Evolutionary conservation across 1,140 invertebrate species (phyloP), one percentile per base, ranked within the genome.

Genomic region (Archegozetes longisetosus): DNA sequence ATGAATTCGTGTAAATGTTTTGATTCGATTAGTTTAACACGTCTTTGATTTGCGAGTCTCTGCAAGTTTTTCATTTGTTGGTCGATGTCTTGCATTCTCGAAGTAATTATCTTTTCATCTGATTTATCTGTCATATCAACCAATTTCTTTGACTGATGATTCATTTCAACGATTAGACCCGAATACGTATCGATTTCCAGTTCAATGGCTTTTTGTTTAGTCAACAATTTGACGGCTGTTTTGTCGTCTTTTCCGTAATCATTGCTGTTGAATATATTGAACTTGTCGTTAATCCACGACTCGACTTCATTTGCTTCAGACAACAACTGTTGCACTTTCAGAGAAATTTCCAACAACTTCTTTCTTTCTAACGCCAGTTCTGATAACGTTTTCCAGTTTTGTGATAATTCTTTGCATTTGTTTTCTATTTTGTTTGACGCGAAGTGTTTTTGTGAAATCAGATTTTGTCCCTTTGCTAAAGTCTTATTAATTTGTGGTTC

Each of bases 1-100:
- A 94, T 82, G 71, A 94, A 98, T 68, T 94, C 90, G 70, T 94
- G 91, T 61, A 89, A 68, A 70, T 86, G 86, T 68, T 95, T 82
- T 32, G 86, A 90, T 70, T 92, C 88, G 74, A 95, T 87, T 0
- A 97, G 74, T 20, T 85, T 82, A 62, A 85, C 81, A 67, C 91
- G 84, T 56, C 90, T 74, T 17, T 82, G 77, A 3, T 80, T 82
- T 0, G 88, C 86, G 54, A 88, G 72, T 64, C 86, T 81, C 70
- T 90, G 86, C 50, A 94, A 71, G 2, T 84, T 81, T 66, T 83
- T 80, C 64, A 94, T 79, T 68, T 87, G 82, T 65, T 88, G 84
- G 54, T 75, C 70, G 13, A 76, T 64, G 48, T 72, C 67, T 61
- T 75, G 68, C 70, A 90, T 87, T 66, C 88, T 83, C 65, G 82